Base-by-base conservation (phyloP, 1,140 invertebrate genomes). In the Diorhabda elongata region DNA sequence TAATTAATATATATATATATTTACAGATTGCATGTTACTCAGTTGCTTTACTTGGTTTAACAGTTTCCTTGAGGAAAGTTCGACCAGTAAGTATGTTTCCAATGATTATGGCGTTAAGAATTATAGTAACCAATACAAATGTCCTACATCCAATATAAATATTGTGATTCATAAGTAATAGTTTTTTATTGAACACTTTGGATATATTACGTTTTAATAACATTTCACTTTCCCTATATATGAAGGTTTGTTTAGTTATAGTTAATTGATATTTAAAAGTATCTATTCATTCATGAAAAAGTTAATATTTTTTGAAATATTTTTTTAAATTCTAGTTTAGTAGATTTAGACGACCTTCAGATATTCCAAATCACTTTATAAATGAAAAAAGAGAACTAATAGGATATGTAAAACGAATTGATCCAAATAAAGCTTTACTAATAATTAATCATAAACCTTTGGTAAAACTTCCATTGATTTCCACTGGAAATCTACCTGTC, bases 371-470 rank as follows among this genome's bases (percentile, higher is more conserved):
- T 62, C 77, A 76, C 64, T 86, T 85, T 74, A 75, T 86, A 47
- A 77, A 73, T 66, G 76, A 80, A 42, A 78, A 75, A 71, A 74
- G 81, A 65, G 75, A 82, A 68, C 75, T 86, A 9, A 75, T 76
- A 60, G 85, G 85, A 43, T 73, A 62, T 26, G 83, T 84, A 3
- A 79, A 74, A 61, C 68, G 75, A 66, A 81, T 86, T 67, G 84
- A 85, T 69, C 81, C 84, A n/a, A 80, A 76, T 69, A 78, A 77
- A 41, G 71, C 79, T 41, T 71, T 83, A 61, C 73, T 86, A 61
- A 81, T 85, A 78, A 74, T 86, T 43, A 78, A 85, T 73, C 85
- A 86, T 69, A 82, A 82, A 75, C 83, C 85, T 26, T 73, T 85
- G 65, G 71, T 86, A 64, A 42, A 74, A 3, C 61, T 85, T 26